Base-by-base conservation (phyloP, 2,797 vertebrate genomes). In the Poecilia picta region DNA sequence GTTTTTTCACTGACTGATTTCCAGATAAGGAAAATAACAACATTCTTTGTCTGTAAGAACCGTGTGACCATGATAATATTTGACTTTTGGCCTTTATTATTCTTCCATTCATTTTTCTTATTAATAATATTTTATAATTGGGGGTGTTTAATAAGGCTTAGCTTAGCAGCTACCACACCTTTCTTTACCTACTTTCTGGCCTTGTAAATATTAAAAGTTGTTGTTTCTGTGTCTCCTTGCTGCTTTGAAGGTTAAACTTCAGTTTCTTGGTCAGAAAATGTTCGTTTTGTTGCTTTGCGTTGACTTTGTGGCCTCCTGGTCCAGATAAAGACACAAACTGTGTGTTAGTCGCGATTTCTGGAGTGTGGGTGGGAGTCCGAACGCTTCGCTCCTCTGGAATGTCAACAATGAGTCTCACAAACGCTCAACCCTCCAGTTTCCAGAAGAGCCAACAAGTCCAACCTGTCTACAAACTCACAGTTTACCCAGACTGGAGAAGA, bases 381-480 rank as follows among this genome's bases (percentile, higher is more conserved):
- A 85, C 75, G 18, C 72, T 72, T 71, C 5, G 5, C 51, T 73
- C 71, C 8, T 85, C 77, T 55, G 84, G 89, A 89, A 92, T 91
- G 88, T 88, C 80, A 88, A 84, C 85, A 87, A 18, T 82, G 75
- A 88, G 28, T 83, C 8, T 39, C 36, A 11, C 12, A 70, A 39
- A 41, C 1, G 8, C 80, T 85, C 62, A 2, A 2, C 1, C 47
- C 4, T 57, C 53, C 31, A 2, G n/a, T 70, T 70, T n/a, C 1
- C 10, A 20, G 15, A 33, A 25, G 39, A 36, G 36, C 66, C 33
- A 1, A n/a, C 79, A n/a, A 31, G 81, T 83, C 71, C 36, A 39
- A 23, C 83, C 76, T 10, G 85, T 81, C 83, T 64, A 13, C 33
- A 13, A 18, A 28, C 39, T 57, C 2, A 12, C 18, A 23, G 43